Percentiles rank a stretch among this genome's conserved stretches.
Conservation (phyloP, 2,888 invertebrate species). For the Sphaerophoria rueppellii region DNA sequence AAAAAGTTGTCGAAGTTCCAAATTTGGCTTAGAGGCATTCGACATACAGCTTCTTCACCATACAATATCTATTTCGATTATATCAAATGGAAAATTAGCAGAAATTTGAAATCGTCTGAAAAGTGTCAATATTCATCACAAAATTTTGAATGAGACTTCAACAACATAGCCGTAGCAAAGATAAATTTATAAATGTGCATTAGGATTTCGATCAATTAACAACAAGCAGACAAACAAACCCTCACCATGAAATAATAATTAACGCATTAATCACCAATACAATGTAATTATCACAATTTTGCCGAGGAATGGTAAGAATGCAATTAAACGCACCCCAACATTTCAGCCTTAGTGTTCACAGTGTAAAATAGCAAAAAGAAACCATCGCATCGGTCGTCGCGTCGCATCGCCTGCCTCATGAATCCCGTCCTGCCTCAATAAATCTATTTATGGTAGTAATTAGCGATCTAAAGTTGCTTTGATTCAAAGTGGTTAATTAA, state of each 20-base stretch:
- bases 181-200: no score
- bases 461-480: slow-evolving; percentile 64
- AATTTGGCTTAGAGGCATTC: no score
- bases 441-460: slow-evolving; percentile 71
- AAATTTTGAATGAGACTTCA: no score
- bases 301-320: slow-evolving; percentile 54
- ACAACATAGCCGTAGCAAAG: no score
- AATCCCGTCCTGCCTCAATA: slow-evolving; percentile 68
- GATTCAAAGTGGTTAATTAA: slow-evolving; percentile 69
- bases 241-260: slow-evolving; percentile 3
- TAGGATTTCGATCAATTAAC: no score
- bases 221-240: background rate
- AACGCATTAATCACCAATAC: slow-evolving; percentile 44
- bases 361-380: slow-evolving; percentile 44
- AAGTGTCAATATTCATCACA: no score
- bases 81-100: no score
- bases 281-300: slow-evolving; percentile 43
- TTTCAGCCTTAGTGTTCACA: slow-evolving; percentile 54
- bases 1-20: no score
- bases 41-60: no score
- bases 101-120: no score
- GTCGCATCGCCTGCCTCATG: slow-evolving; percentile 5
- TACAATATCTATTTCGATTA: no score
- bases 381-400: slow-evolving; percentile 11
- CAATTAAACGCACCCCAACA: slow-evolving; percentile 70